A percentile compares a stretch with the other conserved stretches of the same genome.
Conservation (phyloP, 2,113 vertebrate species). For the Erythrocebus patas region DNA sequence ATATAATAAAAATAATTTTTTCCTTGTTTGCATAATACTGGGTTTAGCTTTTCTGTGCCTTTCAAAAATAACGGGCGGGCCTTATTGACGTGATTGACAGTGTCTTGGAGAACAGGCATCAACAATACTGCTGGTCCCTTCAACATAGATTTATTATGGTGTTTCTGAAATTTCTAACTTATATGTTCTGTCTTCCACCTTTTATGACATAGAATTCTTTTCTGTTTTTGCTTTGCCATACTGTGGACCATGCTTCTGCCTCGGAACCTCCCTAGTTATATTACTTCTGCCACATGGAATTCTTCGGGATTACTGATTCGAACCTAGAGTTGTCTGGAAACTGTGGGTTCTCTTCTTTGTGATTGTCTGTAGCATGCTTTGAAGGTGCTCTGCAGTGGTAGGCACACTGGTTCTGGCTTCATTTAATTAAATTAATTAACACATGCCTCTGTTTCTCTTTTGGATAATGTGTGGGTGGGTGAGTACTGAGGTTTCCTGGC, state of each 20-base stretch:
- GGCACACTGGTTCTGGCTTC: background rate
- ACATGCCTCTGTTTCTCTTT: background rate
- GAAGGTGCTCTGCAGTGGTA: background rate
- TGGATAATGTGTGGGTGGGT: background rate
- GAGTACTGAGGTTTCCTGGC: constrained; percentile 28
- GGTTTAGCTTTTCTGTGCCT: background rate
- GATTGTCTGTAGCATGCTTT: background rate
- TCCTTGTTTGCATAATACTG: background rate
- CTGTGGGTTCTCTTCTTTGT: background rate
- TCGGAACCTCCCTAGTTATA: background rate
- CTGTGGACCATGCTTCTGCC: background rate
- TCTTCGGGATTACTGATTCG: constrained; percentile 10
- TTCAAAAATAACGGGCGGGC: background rate
- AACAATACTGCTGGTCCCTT: background rate
- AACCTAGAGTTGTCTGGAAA: background rate
- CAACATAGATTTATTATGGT: fast-evolving
- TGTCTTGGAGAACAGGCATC: background rate
- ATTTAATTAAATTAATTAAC: background rate
- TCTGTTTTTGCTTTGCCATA: background rate
- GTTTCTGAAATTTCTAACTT: background rate
- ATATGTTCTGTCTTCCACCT: background rate
- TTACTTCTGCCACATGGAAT: background rate
- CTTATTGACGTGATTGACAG: background rate
- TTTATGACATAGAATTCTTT: background rate
- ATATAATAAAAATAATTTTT: constrained; percentile 19